Base-by-base conservation (phyloP, 2,888 invertebrate genomes). In the Auanema freiburgensis region DNA sequence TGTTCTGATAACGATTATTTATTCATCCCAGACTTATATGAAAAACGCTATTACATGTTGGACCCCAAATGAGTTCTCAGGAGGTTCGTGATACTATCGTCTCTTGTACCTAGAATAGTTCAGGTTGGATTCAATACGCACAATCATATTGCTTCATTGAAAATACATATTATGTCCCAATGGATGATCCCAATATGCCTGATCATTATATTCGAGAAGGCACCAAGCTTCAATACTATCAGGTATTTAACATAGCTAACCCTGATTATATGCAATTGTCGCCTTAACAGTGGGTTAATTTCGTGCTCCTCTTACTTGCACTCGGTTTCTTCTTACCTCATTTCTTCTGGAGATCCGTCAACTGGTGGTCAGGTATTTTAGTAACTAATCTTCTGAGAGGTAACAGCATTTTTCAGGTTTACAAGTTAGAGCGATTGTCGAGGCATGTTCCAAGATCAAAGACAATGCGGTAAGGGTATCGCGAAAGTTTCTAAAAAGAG, bases 81-180 rank as follows among this genome's bases (percentile, higher is more conserved):
- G 46, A 46, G 63, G 63, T 55, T 1, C 10, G 18, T 41, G 2
- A 25, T 25, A 41, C 16, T 4, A 6, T n/a, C 18, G n/a, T 23
- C n/a, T n/a, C n/a, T 23, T 18, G 52, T 5, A 5, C 52, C 24
- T 4, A n/a, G 25, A 18, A 23, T 6, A 23, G 25, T 24, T 52
- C 18, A 10, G 85, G 85, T 60, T 86, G 86, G 84, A 84, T 84
- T 61, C 84, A 86, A 68, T 87, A 86, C 78, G 84, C 86, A 44
- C 83, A 85, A 71, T 85, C 86, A 78, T 86, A 86, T 57, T 87
- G 87, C 75, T 84, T 86, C 82, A 85, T 86, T 43, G 85, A 85
- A 61, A 86, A 85, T 78, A 87, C 86, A 14, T 86, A 86, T 65
- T 82, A 76, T 59, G 65, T 79, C 25, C 68, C 79, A n/a, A 40